These are phyloP conservation scores for Lota lota DNA, from an alignment of 2,113 vertebrate genomes.

Conservation along the genomic window DNA sequence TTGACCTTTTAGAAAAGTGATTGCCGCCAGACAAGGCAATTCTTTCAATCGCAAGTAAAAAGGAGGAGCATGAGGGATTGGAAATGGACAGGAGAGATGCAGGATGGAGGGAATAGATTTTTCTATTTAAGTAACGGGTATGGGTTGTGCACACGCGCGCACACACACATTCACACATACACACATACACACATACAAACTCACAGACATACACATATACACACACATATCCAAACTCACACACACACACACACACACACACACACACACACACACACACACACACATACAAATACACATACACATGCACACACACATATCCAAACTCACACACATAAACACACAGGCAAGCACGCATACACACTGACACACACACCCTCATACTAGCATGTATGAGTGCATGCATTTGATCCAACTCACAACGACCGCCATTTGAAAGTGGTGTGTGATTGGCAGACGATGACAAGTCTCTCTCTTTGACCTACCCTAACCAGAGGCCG, in stretches of 20 bases:
- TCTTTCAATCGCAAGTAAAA: not conserved
- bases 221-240: not conserved
- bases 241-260: not conserved
- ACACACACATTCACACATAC: not conserved
- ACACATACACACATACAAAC: not conserved
- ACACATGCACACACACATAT: not conserved
- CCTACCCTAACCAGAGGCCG: too few relatives aligned
- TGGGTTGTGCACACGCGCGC: not conserved
- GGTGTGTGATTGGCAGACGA: too few relatives aligned
- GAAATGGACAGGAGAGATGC: not conserved
- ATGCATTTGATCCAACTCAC: too few relatives aligned
- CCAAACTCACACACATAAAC: not conserved
- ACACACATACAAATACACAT: not conserved
- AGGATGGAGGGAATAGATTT: not conserved
- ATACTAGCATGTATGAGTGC: too few relatives aligned
- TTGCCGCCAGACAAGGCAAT: conserved; percentile 19
- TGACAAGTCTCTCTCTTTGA: too few relatives aligned
- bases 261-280: not conserved
- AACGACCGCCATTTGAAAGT: too few relatives aligned
- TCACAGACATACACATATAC: not conserved
- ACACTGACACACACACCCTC: not conserved
- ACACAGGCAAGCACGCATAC: not conserved
- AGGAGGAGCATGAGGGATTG: not conserved
- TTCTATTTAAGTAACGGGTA: not conserved
- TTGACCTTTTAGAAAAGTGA: conserved; percentile 48